These are phyloP conservation scores for Lophotis ruficrista DNA, from an alignment of 2,113 vertebrate genomes.

Conservation along the genomic window DNA sequence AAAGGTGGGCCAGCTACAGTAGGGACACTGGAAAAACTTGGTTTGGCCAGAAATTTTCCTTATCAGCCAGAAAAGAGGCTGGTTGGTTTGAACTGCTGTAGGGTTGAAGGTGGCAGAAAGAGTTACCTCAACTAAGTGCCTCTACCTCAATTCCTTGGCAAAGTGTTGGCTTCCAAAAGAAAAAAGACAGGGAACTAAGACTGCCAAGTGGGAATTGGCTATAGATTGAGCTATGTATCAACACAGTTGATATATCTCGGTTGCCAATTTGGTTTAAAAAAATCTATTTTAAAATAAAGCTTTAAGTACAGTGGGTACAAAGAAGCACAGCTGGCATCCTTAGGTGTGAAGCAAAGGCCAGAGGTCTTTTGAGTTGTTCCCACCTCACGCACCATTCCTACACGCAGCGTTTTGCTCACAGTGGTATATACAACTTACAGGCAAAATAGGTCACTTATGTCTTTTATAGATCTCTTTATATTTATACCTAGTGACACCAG, in stretches of 20 bases:
- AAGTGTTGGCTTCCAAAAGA: background rate
- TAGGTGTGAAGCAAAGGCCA: background rate
- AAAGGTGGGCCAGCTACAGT: background rate
- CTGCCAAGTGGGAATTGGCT: background rate
- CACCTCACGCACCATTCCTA: background rate
- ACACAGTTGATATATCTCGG: background rate
- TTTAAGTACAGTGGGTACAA: background rate
- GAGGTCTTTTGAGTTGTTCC: background rate
- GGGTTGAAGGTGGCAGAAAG: background rate
- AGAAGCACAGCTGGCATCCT: background rate
- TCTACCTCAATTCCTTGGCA: background rate
- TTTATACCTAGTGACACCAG: background rate
- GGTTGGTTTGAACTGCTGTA: background rate
- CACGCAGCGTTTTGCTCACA: background rate
- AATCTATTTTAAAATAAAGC: background rate
- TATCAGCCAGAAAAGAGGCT: background rate
- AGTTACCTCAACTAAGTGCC: background rate
- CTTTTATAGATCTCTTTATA: background rate
- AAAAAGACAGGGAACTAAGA: background rate
- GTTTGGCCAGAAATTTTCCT: background rate
- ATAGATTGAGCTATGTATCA: background rate
- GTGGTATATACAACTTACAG: background rate
- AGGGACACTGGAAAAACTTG: background rate
- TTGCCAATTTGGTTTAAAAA: background rate
- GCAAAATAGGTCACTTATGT: background rate